Conservation (phyloP, 2,888 invertebrate genomes). For the Dilophus febrilis region DNA sequence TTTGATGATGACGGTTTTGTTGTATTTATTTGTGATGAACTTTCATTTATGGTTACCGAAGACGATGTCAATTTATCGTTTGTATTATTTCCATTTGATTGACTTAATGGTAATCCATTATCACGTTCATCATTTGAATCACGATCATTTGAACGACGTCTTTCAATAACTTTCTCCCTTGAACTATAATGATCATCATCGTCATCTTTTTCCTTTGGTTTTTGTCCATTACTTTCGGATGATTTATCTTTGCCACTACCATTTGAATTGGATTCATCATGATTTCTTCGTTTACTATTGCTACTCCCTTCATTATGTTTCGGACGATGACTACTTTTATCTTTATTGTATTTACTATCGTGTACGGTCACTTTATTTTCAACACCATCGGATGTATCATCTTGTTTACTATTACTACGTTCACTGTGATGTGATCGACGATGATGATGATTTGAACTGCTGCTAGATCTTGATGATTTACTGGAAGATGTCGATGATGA, state of each 20-base stretch:
- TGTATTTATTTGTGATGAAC: background rate
- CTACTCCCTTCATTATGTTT: background rate
- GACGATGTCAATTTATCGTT: background rate
- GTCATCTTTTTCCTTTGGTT: slow-evolving; percentile 10
- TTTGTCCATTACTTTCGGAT: background rate
- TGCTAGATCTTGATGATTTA: slow-evolving; percentile 25
- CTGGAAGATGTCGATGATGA: slow-evolving; percentile 23
- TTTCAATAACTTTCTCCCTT: slow-evolving; percentile 42
- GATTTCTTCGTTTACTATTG: background rate
- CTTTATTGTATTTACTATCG: background rate
- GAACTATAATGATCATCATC: slow-evolving; percentile 56
- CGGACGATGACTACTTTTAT: background rate
- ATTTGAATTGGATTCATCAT: background rate
- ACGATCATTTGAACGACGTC: slow-evolving; percentile 56
- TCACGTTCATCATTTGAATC: slow-evolving; percentile 60
- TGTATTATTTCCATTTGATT: slow-evolving; percentile 20
- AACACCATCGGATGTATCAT: background rate
- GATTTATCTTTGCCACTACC: background rate
- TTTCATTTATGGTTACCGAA: background rate
- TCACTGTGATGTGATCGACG: background rate
- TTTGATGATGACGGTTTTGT: background rate
- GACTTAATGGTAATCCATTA: slow-evolving; percentile 30
- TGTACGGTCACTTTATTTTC: background rate
- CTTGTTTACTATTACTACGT: background rate
- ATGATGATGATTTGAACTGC: slow-evolving; percentile 8